Evolutionary conservation across 1,140 invertebrate genomes (phyloP).

Genomic region (Cepaea nemoralis): DNA sequence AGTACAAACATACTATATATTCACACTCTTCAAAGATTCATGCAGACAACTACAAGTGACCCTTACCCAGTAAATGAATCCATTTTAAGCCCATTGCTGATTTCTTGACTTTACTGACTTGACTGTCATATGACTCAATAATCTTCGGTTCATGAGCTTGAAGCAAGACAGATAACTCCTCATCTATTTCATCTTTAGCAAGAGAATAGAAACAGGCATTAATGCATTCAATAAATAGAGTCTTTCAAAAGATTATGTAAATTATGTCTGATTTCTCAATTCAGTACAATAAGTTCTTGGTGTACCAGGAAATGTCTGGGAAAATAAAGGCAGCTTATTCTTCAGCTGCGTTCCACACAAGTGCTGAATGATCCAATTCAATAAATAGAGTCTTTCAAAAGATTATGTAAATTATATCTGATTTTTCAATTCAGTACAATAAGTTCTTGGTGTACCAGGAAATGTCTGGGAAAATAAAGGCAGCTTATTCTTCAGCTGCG

Average conservation of each 20-base stretch:
- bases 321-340: too few relatives aligned
- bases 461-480: too few relatives aligned
- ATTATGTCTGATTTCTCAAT: not conserved
- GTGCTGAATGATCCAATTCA: too few relatives aligned
- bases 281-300: too few relatives aligned
- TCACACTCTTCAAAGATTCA: not conserved
- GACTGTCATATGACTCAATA: slow-evolving; percentile 66
- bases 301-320: too few relatives aligned
- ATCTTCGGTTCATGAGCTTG: slow-evolving; percentile 66
- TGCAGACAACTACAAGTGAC: slow-evolving; percentile 1
- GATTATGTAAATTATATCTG: too few relatives aligned
- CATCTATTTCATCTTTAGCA: slow-evolving; percentile 67
- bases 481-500: too few relatives aligned
- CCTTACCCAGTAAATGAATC: slow-evolving; percentile 67
- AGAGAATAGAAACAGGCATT: slow-evolving; percentile 15
- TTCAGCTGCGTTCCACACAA: too few relatives aligned
- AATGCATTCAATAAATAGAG: not conserved
- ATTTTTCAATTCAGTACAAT: too few relatives aligned
- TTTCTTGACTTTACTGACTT: slow-evolving; percentile 57
- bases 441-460: too few relatives aligned
- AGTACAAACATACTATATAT: too few relatives aligned
- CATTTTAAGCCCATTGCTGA: slow-evolving; percentile 62
- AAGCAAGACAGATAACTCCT: slow-evolving; percentile 66
- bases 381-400: too few relatives aligned
- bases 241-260: not conserved